Evolutionary conservation across 92 coral and sea anemone species (phyloP).

Genomic region (Umimayanthus kanabou): DNA sequence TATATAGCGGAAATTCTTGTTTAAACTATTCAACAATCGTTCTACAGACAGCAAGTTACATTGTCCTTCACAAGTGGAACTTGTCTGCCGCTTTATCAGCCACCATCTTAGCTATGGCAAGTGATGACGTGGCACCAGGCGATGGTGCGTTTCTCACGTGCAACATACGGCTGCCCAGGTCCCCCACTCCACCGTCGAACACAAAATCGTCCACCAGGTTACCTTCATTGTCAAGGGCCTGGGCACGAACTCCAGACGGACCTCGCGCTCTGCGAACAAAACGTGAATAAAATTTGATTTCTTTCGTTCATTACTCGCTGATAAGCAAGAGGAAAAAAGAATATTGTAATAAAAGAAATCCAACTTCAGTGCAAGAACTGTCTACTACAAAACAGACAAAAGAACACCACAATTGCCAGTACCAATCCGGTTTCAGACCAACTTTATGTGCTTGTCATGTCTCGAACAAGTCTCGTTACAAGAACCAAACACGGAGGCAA

Average conservation of each 20-base stretch:
- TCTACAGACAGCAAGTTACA: too few relatives aligned
- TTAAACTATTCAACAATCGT: too few relatives aligned
- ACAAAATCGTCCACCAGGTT: slow-evolving; percentile 94
- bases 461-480: too few relatives aligned
- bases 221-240: slow-evolving; percentile 93
- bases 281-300: background rate
- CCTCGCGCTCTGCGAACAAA: slow-evolving; percentile 57
- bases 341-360: too few relatives aligned
- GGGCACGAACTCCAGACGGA: slow-evolving; percentile 96
- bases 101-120: slow-evolving; percentile 97
- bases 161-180: slow-evolving; percentile 82
- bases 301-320: background rate
- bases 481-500: too few relatives aligned
- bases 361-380: too few relatives aligned
- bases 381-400: too few relatives aligned
- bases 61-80: slow-evolving; percentile 50
- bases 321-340: background rate
- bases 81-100: slow-evolving; percentile 78
- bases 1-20: too few relatives aligned
- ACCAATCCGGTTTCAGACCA: too few relatives aligned
- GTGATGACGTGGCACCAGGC: slow-evolving; percentile 96
- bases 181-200: slow-evolving; percentile 91
- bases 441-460: too few relatives aligned
- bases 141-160: slow-evolving; percentile 98
- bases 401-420: too few relatives aligned